Evolutionary conservation across 2,888 invertebrate species (phyloP).

Genomic region (Pogonocherus hispidulus): DNA sequence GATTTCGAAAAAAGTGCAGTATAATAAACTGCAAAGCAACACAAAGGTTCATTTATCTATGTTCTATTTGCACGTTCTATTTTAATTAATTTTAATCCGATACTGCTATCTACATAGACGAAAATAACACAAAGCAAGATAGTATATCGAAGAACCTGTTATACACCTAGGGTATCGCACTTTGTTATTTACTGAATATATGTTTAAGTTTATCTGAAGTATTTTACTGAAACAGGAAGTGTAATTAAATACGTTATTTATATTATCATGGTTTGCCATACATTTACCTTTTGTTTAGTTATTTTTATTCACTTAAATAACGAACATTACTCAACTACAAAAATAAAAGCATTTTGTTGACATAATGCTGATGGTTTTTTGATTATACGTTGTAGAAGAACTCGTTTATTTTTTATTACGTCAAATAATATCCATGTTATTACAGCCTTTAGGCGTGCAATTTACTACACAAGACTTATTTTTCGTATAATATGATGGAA

Average conservation of each 20-base stretch:
- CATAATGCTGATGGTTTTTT: slow-evolving; percentile 50
- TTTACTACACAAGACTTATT: slow-evolving; percentile 40
- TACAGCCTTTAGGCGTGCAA: slow-evolving; percentile 46
- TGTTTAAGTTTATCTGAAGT: slow-evolving; percentile 16
- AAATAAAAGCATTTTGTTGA: slow-evolving; percentile 42
- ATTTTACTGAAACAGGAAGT: slow-evolving; percentile 23
- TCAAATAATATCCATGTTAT: slow-evolving; percentile 50
- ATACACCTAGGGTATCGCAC: slow-evolving; percentile 25
- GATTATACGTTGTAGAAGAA: slow-evolving; percentile 49
- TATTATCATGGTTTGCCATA: slow-evolving; percentile 10
- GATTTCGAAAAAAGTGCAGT: background rate
- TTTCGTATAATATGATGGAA: slow-evolving; percentile 26
- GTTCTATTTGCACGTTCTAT: slow-evolving; percentile 21
- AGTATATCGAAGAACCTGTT: slow-evolving; percentile 27
- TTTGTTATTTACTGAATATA: slow-evolving; percentile 24
- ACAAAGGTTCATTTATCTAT: background rate
- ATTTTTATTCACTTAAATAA: slow-evolving; percentile 6
- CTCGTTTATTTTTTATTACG: slow-evolving; percentile 51
- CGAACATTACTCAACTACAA: background rate
- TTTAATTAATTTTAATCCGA: slow-evolving; percentile 34
- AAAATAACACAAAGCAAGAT: slow-evolving; percentile 26
- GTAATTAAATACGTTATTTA: slow-evolving; percentile 20
- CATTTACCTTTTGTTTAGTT: slow-evolving; percentile 1
- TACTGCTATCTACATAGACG: slow-evolving; percentile 33
- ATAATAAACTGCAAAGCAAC: background rate